Percentiles rank a stretch among this genome's conserved stretches.
Evolutionary conservation across 2,888 invertebrate genomes (phyloP).

Genomic region (Auanema sp.): DNA sequence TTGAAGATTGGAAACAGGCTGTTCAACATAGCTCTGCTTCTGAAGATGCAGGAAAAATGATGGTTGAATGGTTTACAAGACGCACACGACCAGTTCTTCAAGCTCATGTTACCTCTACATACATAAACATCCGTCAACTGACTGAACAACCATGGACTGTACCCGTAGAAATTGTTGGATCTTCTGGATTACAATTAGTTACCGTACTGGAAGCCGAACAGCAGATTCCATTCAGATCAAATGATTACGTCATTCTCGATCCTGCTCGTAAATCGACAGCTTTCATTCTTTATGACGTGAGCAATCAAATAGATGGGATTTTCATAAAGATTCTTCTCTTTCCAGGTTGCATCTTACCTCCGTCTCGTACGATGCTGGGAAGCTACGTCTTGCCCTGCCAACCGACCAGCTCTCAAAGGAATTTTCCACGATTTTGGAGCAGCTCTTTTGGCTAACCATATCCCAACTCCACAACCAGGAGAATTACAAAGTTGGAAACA

Average conservation of each 20-base stretch:
- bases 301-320: constrained; percentile 1
- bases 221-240: constrained; percentile 30
- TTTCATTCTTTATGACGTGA: constrained; percentile 44
- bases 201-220: constrained; percentile 27
- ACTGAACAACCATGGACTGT: constrained; percentile 37
- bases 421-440: constrained; percentile 40
- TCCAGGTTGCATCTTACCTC: constrained; percentile 38
- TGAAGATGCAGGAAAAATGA: constrained; percentile 24
- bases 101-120: constrained; percentile 25
- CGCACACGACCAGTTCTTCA: constrained; percentile 28
- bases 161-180: constrained; percentile 35
- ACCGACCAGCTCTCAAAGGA: constrained; percentile 26
- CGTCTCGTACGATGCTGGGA: constrained; percentile 41
- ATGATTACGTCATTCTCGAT: constrained; percentile 43
- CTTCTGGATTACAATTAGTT: constrained; percentile 24
- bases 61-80: constrained; percentile 31
- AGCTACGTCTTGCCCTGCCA: constrained; percentile 30
- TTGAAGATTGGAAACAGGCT: constrained; percentile 31
- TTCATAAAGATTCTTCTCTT: not conserved
- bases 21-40: constrained; percentile 23
- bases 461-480: constrained; percentile 26
- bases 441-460: constrained; percentile 28
- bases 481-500: constrained; percentile 39
- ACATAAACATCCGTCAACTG: constrained; percentile 32
- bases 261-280: constrained; percentile 39